Evolutionary conservation across 2,113 vertebrate genomes (phyloP).

Genomic region (Bufo gargarizans): DNA sequence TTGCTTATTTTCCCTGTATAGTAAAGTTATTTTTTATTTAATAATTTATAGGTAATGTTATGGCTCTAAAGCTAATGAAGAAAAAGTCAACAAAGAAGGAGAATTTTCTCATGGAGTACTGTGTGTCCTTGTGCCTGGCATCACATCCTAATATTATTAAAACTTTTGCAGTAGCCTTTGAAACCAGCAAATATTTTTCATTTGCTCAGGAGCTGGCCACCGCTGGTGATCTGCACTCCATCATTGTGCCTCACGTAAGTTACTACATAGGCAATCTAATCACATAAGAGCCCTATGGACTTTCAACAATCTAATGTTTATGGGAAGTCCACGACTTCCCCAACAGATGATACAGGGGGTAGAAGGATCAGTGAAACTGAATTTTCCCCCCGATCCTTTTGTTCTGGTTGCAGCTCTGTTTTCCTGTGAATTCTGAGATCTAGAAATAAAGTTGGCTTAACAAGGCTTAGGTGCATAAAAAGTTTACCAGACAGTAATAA

Average conservation of each 20-base stretch:
- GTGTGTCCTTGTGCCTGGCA: slow-evolving; percentile 85
- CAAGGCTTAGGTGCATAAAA: too few species aligned
- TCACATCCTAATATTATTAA: slow-evolving; percentile 82
- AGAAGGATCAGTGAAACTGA: too few species aligned
- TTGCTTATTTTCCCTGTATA: neutral
- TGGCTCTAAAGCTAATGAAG: slow-evolving; percentile 88
- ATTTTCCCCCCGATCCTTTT: too few species aligned
- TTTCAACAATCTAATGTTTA: too few species aligned
- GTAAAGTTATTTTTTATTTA: neutral
- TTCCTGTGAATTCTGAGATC: too few species aligned
- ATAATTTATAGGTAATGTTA: slow-evolving; percentile 73
- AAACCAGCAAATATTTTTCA: slow-evolving; percentile 80
- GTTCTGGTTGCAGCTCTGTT: too few species aligned
- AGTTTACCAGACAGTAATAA: too few species aligned
- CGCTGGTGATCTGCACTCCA: slow-evolving; percentile 83
- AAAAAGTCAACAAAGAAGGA: slow-evolving; percentile 73
- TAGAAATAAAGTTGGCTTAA: too few species aligned
- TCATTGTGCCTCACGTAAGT: slow-evolving; percentile 80
- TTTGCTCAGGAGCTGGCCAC: slow-evolving; percentile 87
- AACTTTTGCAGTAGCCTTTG: slow-evolving; percentile 83
- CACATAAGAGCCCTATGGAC: neutral
- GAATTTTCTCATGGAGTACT: slow-evolving; percentile 90
- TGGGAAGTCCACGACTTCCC: too few species aligned
- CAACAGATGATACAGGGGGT: too few species aligned
- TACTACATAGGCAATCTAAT: neutral